Evolutionary conservation across 2,113 vertebrate genomes (phyloP), one percentile per base, ranked within the genome.

Genomic region (Vimba vimba): DNA sequence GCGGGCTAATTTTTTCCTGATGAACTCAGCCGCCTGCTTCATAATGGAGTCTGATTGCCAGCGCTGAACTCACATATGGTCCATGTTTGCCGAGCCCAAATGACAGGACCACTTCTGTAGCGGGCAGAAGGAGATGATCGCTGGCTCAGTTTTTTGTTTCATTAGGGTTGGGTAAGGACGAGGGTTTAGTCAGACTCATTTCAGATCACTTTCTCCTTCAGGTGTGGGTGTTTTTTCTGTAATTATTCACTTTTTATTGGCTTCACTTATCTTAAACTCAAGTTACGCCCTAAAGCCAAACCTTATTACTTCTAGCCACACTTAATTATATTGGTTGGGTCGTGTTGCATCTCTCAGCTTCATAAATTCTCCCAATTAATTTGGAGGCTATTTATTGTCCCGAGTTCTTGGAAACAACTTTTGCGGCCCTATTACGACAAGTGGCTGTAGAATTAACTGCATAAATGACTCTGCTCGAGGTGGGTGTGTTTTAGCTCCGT

Each of bases 1-100:
- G 91, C 87, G 88, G 93, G 93, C 94, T 96, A 96, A 96, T 96
- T 95, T 95, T 94, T 96, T 95, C 95, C 95, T 94, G 94, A 96
- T 96, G 95, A 96, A 95, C 94, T 93, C 94, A 93, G 93, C 94
- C 92, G 93, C 93, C 92, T 93, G 93, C 93, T 93, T 88, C 91
- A 93, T 94, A 95, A 94, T 94, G 92, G 93, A 90, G 91, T 94
- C 93, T 94, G 93, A 93, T 94, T 95, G 93, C 94, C 94, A 94
- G 93, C 82, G 62, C 92, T 92, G 91, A 93, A 90, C 90, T 91
- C 94, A 94, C 94, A 96, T 94, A 94, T 95, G 94, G 93, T 94
- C 93, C 62, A 88, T 91, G 93, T 95, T 96, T 95, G 91, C 89
- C 92, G 91, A 92, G 87, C 86, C 91, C 91, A 89, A 94, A 92